Evolutionary conservation across 2,888 invertebrate genomes (phyloP), one percentile per base, ranked within the genome.

Genomic region (Agrenia bidenticulata): DNA sequence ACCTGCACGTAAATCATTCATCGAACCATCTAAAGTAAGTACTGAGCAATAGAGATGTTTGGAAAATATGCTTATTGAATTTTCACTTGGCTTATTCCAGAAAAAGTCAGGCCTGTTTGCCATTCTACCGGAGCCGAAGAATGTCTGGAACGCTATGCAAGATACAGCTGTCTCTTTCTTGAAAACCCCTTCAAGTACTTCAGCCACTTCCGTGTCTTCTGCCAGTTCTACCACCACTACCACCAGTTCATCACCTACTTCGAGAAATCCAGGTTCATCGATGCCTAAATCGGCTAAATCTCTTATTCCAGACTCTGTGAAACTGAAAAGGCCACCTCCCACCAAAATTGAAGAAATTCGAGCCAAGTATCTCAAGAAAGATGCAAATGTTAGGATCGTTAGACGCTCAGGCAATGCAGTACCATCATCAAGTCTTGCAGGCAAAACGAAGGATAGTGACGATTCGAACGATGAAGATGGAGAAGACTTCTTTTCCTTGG

Each of bases 121-220:
- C 63, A 80, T 90, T 50, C 79, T 91, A 49, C 90, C 90, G 9
- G 84, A 85, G 73, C 90, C 90, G 15, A 86, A 83, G 80, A 81
- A 45, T 45, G 82, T 77, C 32, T 53, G 45, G 79, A 75, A 26
- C 63, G 32, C 57, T 26, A 24, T 1, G 27, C 11, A 27, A 26
- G 26, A 1, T 11, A 41, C 15, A 26, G 50, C 21, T 37, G 27
- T 27, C 1, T 21, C 17, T 57, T 54, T 59, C n/a, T 39, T 17
- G 58, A 59, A 64, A 32, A n/a, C 1, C 37, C 21, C n/a, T 7
- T 27, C 17, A 15, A 39, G 9, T 7, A 45, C 45, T 15, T n/a
- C 19, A 45, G 45, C 15, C n/a, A n/a, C n/a, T n/a, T n/a, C n/a
- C 15, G 45, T 9, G 15, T 19, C 45, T 17, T 45, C 45, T 5